These are phyloP conservation scores for Cephus pygmeus DNA, from an alignment of 2,888 invertebrate genomes.

Conservation along the genomic window DNA sequence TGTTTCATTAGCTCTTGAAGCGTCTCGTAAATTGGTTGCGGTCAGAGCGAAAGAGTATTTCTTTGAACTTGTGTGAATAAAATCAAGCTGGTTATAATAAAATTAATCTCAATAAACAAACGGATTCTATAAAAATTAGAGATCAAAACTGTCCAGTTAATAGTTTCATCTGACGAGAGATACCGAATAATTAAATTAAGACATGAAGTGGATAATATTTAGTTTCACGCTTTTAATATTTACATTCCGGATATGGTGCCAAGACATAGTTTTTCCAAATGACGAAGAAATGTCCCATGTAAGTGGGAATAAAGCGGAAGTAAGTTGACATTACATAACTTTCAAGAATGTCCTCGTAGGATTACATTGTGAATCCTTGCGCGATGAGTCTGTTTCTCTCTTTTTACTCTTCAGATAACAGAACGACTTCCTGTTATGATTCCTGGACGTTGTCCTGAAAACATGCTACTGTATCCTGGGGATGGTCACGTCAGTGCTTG, in stretches of 20 bases:
- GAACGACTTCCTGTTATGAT: slow-evolving; percentile 69
- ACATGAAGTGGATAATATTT: slow-evolving; percentile 17
- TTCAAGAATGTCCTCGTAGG: not conserved
- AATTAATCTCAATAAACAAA: not conserved
- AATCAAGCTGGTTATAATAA: too few species aligned
- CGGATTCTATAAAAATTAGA: not conserved
- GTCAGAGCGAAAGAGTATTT: not conserved
- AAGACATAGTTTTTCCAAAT: slow-evolving; percentile 50
- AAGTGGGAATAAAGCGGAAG: slow-evolving; percentile 35
- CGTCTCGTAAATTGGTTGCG: not conserved
- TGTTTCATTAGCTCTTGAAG: not conserved
- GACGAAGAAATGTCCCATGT: slow-evolving; percentile 40
- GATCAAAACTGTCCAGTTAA: not conserved
- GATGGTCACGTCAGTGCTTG: slow-evolving; percentile 72
- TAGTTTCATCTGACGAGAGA: not conserved
- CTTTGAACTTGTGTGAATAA: not conserved
- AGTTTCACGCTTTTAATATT: slow-evolving; percentile 10
- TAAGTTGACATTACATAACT: slow-evolving; percentile 24
- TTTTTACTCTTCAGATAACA: slow-evolving; percentile 37
- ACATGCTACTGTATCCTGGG: slow-evolving; percentile 77
- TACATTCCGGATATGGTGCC: slow-evolving; percentile 25
- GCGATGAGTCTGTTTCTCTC: not conserved
- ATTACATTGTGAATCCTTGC: not conserved
- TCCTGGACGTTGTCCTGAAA: slow-evolving; percentile 72
- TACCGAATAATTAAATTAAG: not conserved